These are phyloP conservation scores for Nineta flava DNA, from an alignment of 2,888 invertebrate species.

Conservation along the genomic window DNA sequence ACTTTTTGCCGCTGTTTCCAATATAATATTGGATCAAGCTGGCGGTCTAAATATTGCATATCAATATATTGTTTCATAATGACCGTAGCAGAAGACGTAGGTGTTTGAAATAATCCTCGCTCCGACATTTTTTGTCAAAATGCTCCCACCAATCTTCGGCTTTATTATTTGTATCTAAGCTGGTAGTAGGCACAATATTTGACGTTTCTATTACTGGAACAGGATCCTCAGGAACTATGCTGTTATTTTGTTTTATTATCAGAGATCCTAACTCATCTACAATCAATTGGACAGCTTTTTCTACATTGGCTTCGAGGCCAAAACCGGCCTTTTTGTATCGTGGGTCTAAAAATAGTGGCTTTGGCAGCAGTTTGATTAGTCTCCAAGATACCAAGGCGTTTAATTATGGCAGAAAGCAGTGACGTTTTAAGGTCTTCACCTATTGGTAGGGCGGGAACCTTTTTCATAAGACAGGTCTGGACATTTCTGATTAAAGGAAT, in stretches of 20 bases:
- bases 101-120: neutral
- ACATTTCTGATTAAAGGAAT: neutral
- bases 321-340: slow-evolving; percentile 5
- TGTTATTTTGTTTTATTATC: neutral
- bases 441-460: neutral
- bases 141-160: neutral
- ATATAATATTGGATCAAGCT: neutral
- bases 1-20: neutral
- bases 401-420: neutral
- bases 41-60: neutral
- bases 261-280: neutral
- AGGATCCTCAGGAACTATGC: neutral
- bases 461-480: neutral
- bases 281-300: neutral
- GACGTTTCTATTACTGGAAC: neutral
- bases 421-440: neutral
- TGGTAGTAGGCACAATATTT: neutral
- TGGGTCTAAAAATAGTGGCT: slow-evolving; percentile 5
- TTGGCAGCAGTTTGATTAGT: neutral
- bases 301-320: neutral
- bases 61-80: neutral
- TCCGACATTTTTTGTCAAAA: neutral
- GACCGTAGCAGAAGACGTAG: neutral
- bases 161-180: neutral
- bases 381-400: neutral